A percentile compares a stretch with the other conserved stretches of the same genome.
Evolutionary conservation across 2,113 vertebrate genomes (phyloP).

Genomic region (Ophiodon elongatus): DNA sequence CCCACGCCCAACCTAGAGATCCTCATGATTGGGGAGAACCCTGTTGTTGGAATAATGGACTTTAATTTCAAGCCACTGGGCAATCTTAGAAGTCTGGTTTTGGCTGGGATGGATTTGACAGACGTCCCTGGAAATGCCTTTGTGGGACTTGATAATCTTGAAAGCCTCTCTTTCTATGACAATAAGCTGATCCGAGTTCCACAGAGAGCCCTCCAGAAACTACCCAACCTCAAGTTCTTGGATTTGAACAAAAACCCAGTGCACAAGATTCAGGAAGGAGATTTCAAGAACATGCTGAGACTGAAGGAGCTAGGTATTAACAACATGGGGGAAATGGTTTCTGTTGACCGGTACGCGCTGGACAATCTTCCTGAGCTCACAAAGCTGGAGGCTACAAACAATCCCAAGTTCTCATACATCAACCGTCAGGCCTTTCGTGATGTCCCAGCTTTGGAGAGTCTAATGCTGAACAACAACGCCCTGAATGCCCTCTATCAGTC

Average conservation of each 20-base stretch:
- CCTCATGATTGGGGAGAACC: constrained; percentile 99
- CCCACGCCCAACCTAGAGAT: constrained; percentile 96
- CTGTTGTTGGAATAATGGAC: constrained; percentile 93
- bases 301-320: constrained; percentile 97
- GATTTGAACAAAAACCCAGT: constrained; percentile 99
- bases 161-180: constrained; percentile 98
- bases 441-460: constrained; percentile 94
- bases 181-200: constrained; percentile 93
- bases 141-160: constrained; percentile 95
- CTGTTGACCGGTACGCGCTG: constrained; percentile 91
- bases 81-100: constrained; percentile 93
- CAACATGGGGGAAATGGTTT: constrained; percentile 97
- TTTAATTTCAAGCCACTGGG: constrained; percentile 95
- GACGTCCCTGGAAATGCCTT: constrained; percentile 96
- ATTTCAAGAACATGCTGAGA: constrained; percentile 95
- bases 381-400: constrained; percentile 97
- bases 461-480: constrained; percentile 98
- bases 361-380: constrained; percentile 98
- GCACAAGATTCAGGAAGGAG: constrained; percentile 95
- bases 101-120: constrained; percentile 98
- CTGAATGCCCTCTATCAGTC: constrained; percentile 93
- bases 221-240: constrained; percentile 96
- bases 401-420: constrained; percentile 95
- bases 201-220: constrained; percentile 94
- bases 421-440: constrained; percentile 93